Percentiles rank a stretch among this genome's conserved stretches.
phyloP scores from a whole-genome alignment of 2,797 vertebrate species.

The Petrocephalus schoutedeni region DNA sequence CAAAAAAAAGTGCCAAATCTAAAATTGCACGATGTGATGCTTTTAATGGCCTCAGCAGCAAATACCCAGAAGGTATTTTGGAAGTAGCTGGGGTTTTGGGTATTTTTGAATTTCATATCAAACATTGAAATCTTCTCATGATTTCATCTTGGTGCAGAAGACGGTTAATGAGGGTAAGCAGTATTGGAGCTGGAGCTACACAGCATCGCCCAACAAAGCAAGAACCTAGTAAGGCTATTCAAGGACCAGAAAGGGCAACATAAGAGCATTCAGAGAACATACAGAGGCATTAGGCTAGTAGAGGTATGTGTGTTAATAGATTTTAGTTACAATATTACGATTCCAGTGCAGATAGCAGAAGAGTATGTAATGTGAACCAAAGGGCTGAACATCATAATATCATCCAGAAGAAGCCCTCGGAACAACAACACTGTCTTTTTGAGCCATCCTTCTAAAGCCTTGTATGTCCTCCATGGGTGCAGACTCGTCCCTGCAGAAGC shows the following conservation, averaged over 20 bases:
- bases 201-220: neutral
- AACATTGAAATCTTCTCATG: too few relatives aligned
- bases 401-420: neutral
- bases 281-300: neutral
- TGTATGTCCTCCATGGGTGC: constrained; percentile 16
- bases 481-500: constrained; percentile 78
- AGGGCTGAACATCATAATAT: neutral
- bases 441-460: neutral
- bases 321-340: neutral
- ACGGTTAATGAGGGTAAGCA: neutral
- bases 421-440: neutral
- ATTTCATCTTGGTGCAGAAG: too few relatives aligned
- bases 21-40: too few relatives aligned
- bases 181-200: neutral
- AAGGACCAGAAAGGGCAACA: neutral
- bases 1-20: too few relatives aligned
- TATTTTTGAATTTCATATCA: too few relatives aligned
- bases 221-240: neutral
- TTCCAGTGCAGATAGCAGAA: neutral
- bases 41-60: too few relatives aligned
- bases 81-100: too few relatives aligned
- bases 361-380: too few relatives aligned
- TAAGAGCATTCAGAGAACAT: neutral
- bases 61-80: too few relatives aligned
- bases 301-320: neutral